These are phyloP conservation scores for Thaumetopoea pityocampa DNA, from an alignment of 1,140 invertebrate species.

Conservation along the genomic window DNA sequence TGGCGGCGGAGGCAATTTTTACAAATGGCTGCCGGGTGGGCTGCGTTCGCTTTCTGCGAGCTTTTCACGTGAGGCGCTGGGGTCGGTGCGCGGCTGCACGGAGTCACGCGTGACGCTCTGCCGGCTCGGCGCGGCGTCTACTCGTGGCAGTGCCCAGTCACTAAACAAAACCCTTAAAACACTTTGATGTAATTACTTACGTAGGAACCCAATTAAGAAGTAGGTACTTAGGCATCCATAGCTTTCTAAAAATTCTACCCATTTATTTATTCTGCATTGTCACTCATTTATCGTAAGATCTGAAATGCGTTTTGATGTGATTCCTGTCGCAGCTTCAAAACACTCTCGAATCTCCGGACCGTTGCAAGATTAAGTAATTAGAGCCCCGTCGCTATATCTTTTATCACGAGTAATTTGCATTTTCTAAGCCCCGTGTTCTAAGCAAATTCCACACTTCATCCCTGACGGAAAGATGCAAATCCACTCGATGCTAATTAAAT, in stretches of 20 bases:
- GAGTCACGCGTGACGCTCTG: too few species aligned
- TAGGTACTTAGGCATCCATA: too few species aligned
- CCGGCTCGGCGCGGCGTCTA: not conserved
- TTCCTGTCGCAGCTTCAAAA: slow-evolving; percentile 4
- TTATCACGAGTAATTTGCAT: slow-evolving; percentile 59
- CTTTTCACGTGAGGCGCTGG: slow-evolving; percentile 36
- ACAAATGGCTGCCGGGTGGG: slow-evolving; percentile 67
- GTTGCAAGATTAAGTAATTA: slow-evolving; percentile 38
- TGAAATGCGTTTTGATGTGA: slow-evolving; percentile 2
- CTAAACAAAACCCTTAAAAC: too few species aligned
- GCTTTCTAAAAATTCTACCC: too few species aligned
- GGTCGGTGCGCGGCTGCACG: too few species aligned
- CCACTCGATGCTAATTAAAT: slow-evolving; percentile 16
- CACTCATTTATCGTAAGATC: too few species aligned
- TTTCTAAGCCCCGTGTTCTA: slow-evolving; percentile 59
- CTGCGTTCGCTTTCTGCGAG: slow-evolving; percentile 51
- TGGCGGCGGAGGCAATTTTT: slow-evolving; percentile 70
- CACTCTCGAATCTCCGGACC: slow-evolving; percentile 9
- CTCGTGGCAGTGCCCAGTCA: not conserved
- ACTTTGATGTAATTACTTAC: too few species aligned
- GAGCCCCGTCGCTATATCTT: slow-evolving; percentile 38
- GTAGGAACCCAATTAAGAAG: too few species aligned
- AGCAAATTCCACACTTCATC: slow-evolving; percentile 35
- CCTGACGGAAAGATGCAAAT: slow-evolving; percentile 17
- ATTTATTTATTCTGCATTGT: too few species aligned